These are phyloP conservation scores for Beris morrisii DNA, from an alignment of 2,888 invertebrate species.

Conservation along the genomic window DNA sequence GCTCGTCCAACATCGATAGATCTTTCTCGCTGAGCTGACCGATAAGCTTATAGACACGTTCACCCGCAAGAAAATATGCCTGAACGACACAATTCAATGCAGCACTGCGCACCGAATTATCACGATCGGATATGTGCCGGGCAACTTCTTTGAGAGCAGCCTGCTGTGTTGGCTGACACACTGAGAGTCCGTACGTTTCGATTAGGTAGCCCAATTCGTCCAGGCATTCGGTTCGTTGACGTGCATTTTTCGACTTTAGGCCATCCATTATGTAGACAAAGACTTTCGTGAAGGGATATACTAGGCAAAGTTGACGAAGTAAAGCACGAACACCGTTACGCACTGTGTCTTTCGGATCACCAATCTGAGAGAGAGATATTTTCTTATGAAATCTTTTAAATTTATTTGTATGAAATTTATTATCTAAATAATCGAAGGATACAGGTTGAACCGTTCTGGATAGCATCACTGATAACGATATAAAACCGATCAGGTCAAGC, in stretches of 20 bases:
- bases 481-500: no score
- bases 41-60: conserved; percentile 84
- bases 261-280: conserved; percentile 93
- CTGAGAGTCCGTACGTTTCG: conserved; percentile 79
- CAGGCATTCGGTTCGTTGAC: conserved; percentile 94
- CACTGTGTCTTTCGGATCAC: conserved; percentile 95
- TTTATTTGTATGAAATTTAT: no score
- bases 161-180: conserved; percentile 79
- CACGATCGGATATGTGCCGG: conserved; percentile 92
- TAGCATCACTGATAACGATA: no score
- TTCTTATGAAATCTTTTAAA: neutral
- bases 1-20: conserved; percentile 88
- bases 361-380: conserved; percentile 64
- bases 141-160: conserved; percentile 83
- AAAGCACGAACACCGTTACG: conserved; percentile 85
- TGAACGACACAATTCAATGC: conserved; percentile 92
- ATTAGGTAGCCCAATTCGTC: conserved; percentile 88
- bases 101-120: conserved; percentile 93
- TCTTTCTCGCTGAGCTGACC: conserved; percentile 95
- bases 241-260: conserved; percentile 92
- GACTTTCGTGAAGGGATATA: conserved; percentile 87
- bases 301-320: conserved; percentile 79
- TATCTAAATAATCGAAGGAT: no score
- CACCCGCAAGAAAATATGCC: conserved; percentile 88
- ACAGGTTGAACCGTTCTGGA: no score